A percentile compares a stretch with the other conserved stretches of the same genome.
phyloP scores from a whole-genome alignment of 1,140 invertebrate species.

The Tetragnatha versicolor region DNA sequence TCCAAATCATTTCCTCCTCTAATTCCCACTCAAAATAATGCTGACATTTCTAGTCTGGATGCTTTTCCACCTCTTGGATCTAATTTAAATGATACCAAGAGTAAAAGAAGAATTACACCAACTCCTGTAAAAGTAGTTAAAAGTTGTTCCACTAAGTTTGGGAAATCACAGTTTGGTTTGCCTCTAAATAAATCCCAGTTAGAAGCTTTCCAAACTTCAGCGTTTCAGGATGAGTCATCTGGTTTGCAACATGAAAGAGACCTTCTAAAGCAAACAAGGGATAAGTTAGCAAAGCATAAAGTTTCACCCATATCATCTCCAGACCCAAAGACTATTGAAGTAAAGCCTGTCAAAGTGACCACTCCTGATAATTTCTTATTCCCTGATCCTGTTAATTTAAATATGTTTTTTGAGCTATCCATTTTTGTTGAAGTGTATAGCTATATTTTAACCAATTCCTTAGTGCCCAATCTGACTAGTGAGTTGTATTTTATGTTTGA shows the following conservation, averaged over 20 bases:
- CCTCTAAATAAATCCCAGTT: neutral
- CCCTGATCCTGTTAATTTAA: constrained; percentile 21
- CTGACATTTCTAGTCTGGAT: constrained; percentile 16
- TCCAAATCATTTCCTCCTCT: no score
- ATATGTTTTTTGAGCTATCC: neutral
- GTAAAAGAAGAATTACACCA: constrained; percentile 25
- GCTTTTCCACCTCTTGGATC: constrained; percentile 29
- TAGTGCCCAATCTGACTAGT: constrained; percentile 25
- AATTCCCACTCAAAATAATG: neutral
- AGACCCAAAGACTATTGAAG: neutral
- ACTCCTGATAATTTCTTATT: neutral
- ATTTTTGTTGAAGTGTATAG: constrained; percentile 23
- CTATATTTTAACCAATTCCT: neutral
- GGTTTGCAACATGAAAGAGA: constrained; percentile 36
- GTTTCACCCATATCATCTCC: neutral
- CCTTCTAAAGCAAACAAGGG: constrained; percentile 14
- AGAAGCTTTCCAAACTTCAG: constrained; percentile 8
- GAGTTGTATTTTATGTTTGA: constrained; percentile 56
- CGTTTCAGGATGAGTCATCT: neutral
- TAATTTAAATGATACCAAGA: constrained; percentile 8
- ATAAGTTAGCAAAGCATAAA: neutral
- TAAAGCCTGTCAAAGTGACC: neutral
- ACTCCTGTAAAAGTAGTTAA: constrained; percentile 2
- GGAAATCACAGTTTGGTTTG: neutral
- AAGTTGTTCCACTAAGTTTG: constrained; percentile 16